Evolutionary conservation across 2,113 vertebrate genomes (phyloP).

Genomic region (Pachypanchax playfairii): DNA sequence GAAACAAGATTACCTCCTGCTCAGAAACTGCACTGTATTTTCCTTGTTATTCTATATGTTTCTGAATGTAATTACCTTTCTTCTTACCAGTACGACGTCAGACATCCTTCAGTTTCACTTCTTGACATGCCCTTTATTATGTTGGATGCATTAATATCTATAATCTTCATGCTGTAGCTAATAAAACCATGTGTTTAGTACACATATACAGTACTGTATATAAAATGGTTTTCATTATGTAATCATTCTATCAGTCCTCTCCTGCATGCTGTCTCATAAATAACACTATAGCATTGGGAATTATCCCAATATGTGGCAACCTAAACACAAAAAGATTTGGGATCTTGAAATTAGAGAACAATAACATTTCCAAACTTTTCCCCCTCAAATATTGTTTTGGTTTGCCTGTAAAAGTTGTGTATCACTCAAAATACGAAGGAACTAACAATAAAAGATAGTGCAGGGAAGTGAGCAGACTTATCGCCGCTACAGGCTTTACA

Average conservation of each 20-base stretch:
- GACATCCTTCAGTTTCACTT: conserved; percentile 14
- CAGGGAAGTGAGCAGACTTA: conserved; percentile 11
- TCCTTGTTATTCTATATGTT: conserved; percentile 7
- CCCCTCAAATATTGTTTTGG: too few relatives aligned
- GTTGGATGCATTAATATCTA: conserved; percentile 6
- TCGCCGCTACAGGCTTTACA: conserved; percentile 21
- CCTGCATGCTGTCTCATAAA: background rate
- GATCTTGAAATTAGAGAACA: too few relatives aligned
- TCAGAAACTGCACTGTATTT: background rate
- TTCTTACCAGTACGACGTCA: background rate
- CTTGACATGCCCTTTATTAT: conserved; percentile 13
- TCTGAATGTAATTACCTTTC: conserved; percentile 14
- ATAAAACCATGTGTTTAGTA: conserved; percentile 6
- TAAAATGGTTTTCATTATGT: background rate
- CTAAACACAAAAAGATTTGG: too few relatives aligned
- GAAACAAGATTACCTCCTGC: background rate
- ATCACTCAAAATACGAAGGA: background rate
- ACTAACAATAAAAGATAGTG: background rate
- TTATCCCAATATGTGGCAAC: background rate
- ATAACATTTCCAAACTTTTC: too few relatives aligned
- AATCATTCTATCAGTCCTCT: conserved; percentile 1
- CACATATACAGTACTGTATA: background rate
- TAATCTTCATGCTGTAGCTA: conserved; percentile 30
- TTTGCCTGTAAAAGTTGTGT: background rate
- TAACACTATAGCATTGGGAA: background rate